Base-by-base conservation (phyloP, 2,888 invertebrate species). In the Mechanitis messenoides region DNA sequence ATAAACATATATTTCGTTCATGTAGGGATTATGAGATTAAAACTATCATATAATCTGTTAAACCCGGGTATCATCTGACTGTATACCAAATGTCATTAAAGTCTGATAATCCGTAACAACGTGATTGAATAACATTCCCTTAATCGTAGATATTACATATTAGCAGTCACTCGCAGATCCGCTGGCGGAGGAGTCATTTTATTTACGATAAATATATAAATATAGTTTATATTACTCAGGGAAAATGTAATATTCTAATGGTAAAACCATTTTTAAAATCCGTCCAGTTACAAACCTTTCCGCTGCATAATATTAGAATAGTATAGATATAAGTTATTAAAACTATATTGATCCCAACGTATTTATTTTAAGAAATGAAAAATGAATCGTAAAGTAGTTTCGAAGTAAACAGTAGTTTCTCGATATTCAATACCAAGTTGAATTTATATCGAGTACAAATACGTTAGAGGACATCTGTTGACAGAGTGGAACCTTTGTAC, bases 391-490 rank as follows among this genome's bases (percentile, higher is more conserved):
- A 50, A 9, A 31, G 28, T 31, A 31, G 7, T 50, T 50, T 50
- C 7, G 31, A 50, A 31, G 50, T 31, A 31, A 50, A 50, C 9
- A 50, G 28, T 28, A 20, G 20, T 20, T 20, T 20, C 20, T 20
- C 20, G 31, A 5, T 31, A 50, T 9, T 6, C 31, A 50, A 50
- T 47, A 47, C 20, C n/a, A 7, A 50, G 31, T 50, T 42, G 42
- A 50, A 9, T 28, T 50, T 31, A 11, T 3, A 50, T 31, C 31
- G 50, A 50, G 31, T 31, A 3, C 9, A 4, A 31, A 31, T 50
- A 47, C 50, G 50, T 50, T 11, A 31, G 31, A 28, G 50, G 31
- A 42, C 42, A 42, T 42, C 47, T 50, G 50, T 50, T 50, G 50
- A 50, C 31, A 3, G 31, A 2, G 50, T 4, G 31, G 31, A 7